A percentile compares a stretch with the other conserved stretches of the same genome.
phyloP scores from a whole-genome alignment of 2,888 invertebrate genomes.

The Oeneis ivallda region DNA sequence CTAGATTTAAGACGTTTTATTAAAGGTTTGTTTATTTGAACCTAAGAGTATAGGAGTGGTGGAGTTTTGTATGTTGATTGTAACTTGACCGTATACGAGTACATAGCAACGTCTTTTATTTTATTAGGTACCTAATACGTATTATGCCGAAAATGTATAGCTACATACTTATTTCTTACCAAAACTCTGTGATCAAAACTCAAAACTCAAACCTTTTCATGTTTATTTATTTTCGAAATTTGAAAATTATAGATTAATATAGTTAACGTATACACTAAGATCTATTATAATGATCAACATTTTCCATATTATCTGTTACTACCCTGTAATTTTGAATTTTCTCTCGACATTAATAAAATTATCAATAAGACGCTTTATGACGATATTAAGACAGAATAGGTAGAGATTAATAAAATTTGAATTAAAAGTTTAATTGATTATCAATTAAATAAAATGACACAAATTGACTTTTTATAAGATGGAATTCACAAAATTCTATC shows the following conservation, averaged over 20 bases:
- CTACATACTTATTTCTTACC: too few relatives aligned
- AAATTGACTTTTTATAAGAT: slow-evolving; percentile 71
- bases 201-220: too few relatives aligned
- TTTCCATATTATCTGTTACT: slow-evolving; percentile 60
- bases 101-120: too few relatives aligned
- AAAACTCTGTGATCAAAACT: too few relatives aligned
- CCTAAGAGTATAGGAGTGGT: too few relatives aligned
- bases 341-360: slow-evolving; percentile 53
- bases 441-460: slow-evolving; percentile 50
- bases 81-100: too few relatives aligned
- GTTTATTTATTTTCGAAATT: not conserved
- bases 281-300: slow-evolving; percentile 24
- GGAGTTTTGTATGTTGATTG: too few relatives aligned
- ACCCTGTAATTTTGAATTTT: slow-evolving; percentile 65
- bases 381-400: slow-evolving; percentile 41
- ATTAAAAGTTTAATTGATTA: slow-evolving; percentile 34
- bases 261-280: slow-evolving; percentile 16
- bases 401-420: slow-evolving; percentile 41
- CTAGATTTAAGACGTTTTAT: too few relatives aligned
- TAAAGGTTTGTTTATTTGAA: not conserved
- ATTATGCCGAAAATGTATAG: too few relatives aligned
- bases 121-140: too few relatives aligned
- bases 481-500: slow-evolving; percentile 66
- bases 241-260: slow-evolving; percentile 1
- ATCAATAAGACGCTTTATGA: slow-evolving; percentile 41